A percentile compares a stretch with the other conserved stretches of the same genome.
These are phyloP conservation scores for Sitophilus oryzae DNA, from an alignment of 1,140 invertebrate genomes.

Conservation along the genomic window DNA sequence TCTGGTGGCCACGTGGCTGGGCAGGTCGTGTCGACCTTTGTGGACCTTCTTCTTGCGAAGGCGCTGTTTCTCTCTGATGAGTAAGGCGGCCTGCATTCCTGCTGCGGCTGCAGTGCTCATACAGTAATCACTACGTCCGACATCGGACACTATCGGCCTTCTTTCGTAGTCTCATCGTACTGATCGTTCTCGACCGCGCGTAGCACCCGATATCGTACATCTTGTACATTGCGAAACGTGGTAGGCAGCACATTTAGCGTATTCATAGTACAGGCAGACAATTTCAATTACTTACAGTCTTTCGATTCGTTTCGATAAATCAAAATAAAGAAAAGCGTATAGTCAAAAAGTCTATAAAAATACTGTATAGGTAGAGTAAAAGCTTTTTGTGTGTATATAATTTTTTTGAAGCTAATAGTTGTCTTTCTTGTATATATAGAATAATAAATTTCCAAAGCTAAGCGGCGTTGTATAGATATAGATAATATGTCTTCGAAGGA, in stretches of 20 bases:
- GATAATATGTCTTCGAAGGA: not conserved
- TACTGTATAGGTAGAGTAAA: constrained; percentile 9
- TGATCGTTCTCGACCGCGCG: not conserved
- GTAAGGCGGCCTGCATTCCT: constrained; percentile 84
- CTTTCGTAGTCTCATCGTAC: too few relatives aligned
- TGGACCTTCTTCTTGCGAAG: constrained; percentile 69
- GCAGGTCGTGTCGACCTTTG: constrained; percentile 65
- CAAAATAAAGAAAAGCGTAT: not conserved
- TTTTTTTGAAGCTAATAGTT: constrained; percentile 3
- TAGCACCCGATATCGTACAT: not conserved
- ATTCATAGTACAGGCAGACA: constrained; percentile 1
- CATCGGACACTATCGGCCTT: not conserved
- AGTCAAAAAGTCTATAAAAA: constrained; percentile 7
- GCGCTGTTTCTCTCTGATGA: constrained; percentile 80
- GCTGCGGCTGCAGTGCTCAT: constrained; percentile 52
- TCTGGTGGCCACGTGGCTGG: constrained; percentile 78
- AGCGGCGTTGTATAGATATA: constrained; percentile 8
- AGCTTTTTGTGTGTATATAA: constrained; percentile 6
- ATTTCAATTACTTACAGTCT: too few relatives aligned
- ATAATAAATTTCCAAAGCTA: constrained; percentile 1
- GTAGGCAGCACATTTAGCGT: too few relatives aligned
- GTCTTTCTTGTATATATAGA: constrained; percentile 15
- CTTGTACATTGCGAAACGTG: too few relatives aligned
- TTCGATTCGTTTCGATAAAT: not conserved
- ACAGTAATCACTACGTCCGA: constrained; percentile 25